A percentile compares a stretch with the other conserved stretches of the same genome.
phyloP scores from a whole-genome alignment of 2,113 vertebrate genomes.

The Tupaia tana region DNA sequence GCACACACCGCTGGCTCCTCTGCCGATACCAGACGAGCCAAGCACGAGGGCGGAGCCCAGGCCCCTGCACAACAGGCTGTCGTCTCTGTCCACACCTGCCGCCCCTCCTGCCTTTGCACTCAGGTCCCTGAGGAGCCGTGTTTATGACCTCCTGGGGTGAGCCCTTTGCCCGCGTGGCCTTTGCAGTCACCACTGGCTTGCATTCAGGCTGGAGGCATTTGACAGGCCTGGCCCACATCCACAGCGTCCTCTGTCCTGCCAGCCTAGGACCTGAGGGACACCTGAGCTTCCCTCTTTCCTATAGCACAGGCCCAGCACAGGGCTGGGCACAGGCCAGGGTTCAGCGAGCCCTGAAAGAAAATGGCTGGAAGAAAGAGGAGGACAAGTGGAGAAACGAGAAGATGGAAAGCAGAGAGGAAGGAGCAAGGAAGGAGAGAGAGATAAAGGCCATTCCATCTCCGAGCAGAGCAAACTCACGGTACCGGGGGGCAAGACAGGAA shows the following conservation, averaged over 20 bases:
- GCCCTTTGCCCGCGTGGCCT: rapidly evolving
- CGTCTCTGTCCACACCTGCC: not conserved
- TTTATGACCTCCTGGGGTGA: rapidly evolving
- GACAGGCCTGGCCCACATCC: not conserved
- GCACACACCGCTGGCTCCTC: not conserved
- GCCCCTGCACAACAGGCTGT: not conserved
- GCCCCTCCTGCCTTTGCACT: not conserved
- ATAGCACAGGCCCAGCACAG: not conserved
- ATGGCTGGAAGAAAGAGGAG: not conserved
- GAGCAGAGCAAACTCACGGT: not conserved
- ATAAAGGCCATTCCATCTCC: rapidly evolving
- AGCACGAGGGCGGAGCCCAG: not conserved
- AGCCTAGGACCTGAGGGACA: not conserved
- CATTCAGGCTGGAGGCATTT: not conserved
- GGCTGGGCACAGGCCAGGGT: not conserved
- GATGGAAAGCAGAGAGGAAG: not conserved
- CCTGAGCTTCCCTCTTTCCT: not conserved
- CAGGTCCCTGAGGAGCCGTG: rapidly evolving
- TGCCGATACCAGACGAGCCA: not conserved
- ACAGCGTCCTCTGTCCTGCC: not conserved
- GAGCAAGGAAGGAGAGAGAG: not conserved
- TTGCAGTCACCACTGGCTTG: rapidly evolving
- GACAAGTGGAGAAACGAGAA: too few species aligned
- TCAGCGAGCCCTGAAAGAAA: too few species aligned
- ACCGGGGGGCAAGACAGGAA: not conserved